Evolutionary conservation across 2,888 invertebrate genomes (phyloP), one percentile per base, ranked within the genome.

Genomic region (Orchestes rusci): DNA sequence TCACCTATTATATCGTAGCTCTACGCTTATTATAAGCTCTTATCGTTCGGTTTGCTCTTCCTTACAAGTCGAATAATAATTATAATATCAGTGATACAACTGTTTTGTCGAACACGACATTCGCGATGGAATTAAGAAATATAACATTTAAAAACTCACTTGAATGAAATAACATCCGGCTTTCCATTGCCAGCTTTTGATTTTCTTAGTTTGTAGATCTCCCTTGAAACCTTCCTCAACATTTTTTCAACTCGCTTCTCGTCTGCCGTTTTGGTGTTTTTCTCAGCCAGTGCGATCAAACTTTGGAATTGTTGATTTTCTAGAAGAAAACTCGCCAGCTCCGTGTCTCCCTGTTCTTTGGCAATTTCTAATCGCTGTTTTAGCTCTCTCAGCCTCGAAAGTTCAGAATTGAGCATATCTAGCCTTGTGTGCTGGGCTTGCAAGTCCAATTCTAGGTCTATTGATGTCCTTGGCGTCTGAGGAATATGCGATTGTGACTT

Each of bases 131-230:
- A 23, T 23, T 23, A 23, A 23, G 10, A 7, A 23, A 23, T 23
- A 23, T 37, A 19, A 39, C 32, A 42, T 49, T 23, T 35, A 27
- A 10, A 19, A 39, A 60, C 84, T 79, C 66, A 92, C 92, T 88
- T 90, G 72, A 93, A 94, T 35, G 92, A 90, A 59, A 91, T 84
- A 53, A 91, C 75, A 69, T 94, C 92, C 0, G 93, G 92, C 64
- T 89, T 87, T 52, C 90, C 83, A 59, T 86, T 85, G 35, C 89
- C 88, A 55, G 86, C 85, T 62, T 88, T 81, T 37, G 87, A 88
- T 68, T 89, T 86, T 54, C 93, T 73, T 50, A 95, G 73, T 56
- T 90, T 84, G 70, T 93, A 90, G 57, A 94, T 90, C 70, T 95
- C 94, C 62, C 89, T 79, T 46, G 89, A 89, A 8, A 92, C 91